Conservation (phyloP, 2,888 invertebrate species). For the Cremastobaeus sp. region DNA sequence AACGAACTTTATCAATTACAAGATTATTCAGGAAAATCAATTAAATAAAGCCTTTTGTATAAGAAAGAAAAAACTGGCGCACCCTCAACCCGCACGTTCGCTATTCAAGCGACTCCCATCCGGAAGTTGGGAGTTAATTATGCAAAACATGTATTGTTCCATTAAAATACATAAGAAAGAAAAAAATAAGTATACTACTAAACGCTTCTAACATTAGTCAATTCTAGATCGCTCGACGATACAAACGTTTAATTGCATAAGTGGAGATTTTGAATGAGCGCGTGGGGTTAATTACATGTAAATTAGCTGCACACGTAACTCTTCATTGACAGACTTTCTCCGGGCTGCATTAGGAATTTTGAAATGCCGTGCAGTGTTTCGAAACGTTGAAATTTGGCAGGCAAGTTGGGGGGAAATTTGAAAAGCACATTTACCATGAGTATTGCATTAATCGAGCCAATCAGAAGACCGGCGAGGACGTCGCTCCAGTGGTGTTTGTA, state of each 20-base stretch:
- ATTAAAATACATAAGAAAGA: conserved; percentile 4
- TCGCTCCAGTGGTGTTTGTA: conserved; percentile 99
- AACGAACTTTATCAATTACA: too few relatives aligned
- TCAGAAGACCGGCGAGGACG: conserved; percentile 89
- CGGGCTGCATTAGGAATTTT: too few relatives aligned
- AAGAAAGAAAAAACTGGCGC: conserved; percentile 12
- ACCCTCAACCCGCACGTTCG: conserved; percentile 20
- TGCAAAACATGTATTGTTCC: conserved; percentile 31
- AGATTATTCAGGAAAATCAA: too few relatives aligned
- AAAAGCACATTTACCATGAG: conserved; percentile 82
- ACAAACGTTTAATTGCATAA: conserved; percentile 3
- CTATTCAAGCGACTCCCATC: conserved; percentile 12
- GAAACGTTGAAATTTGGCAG: too few relatives aligned
- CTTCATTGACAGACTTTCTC: too few relatives aligned
- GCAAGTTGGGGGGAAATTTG: not conserved
- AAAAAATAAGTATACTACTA: too few relatives aligned
- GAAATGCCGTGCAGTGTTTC: too few relatives aligned
- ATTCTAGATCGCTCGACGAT: not conserved
- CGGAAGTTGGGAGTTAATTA: conserved; percentile 27
- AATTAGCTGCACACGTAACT: too few relatives aligned
- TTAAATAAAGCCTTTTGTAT: too few relatives aligned
- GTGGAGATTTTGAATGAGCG: conserved; percentile 5
- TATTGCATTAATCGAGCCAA: conserved; percentile 85
- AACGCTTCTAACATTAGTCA: not conserved
- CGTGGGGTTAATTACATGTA: conserved; percentile 29